Base-by-base conservation (phyloP, 2,113 vertebrate genomes). In the Variabilichromis moorii region DNA sequence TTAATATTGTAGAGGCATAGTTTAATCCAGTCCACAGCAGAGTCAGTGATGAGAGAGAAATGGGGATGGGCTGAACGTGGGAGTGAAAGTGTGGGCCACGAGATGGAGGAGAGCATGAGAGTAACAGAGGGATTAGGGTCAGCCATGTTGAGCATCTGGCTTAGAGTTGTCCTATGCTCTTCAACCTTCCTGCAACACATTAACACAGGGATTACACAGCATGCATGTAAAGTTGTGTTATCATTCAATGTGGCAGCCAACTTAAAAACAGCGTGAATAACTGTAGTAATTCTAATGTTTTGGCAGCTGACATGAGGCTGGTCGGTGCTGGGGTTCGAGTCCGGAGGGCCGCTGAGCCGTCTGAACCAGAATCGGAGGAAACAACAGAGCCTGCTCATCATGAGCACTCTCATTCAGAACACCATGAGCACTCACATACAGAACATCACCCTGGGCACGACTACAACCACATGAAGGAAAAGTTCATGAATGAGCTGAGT, bases 401-500 rank as follows among this genome's bases (percentile, higher is more conserved):
- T 31, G 68, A 93, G 53, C 93, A 90, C 85, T 33, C 80, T 12
- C 90, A 90, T 26, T 9, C 83, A 7, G 91, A 94, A 24, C 91
- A 86, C 50, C 91, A 87, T 2, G 87, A 91, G 78, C 92, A 84
- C 91, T 6, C 57, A 73, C 91, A 94, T 83, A 84, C 86, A 28
- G 92, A 90, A 33, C 89, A 94, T 82, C 94, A 93, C 82, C 91
- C 94, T 1, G 61, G 91, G 35, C 96, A 97, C 2, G 93, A 96
- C 86, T 97, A 96, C 89, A 92, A 95, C 80, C 92, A 96, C 92
- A 96, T 97, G 95, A 97, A 96, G 93, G 94, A 95, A 61, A 97
- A 97, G 90, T 97, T 97, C 92, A 95, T 96, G 95, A 97, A 96
- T 73, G 96, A 97, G 83, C 84, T 97, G 9, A 90, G 71, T 42